Percentiles rank a stretch among this genome's conserved stretches.
phyloP scores from a whole-genome alignment of 2,797 vertebrate species.

The Pelodytes ibericus region DNA sequence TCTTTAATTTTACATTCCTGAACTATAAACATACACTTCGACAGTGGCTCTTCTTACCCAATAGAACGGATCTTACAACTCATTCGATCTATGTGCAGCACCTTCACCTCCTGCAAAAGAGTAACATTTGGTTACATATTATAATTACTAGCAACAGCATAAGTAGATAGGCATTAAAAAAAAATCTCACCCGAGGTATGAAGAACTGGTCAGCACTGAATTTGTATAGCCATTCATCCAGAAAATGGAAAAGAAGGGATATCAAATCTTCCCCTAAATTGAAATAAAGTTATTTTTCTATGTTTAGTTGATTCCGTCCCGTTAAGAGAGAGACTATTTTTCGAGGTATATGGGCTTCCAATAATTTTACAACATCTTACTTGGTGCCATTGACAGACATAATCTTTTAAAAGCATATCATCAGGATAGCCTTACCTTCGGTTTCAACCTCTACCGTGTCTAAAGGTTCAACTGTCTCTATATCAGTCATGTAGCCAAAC shows the following conservation, averaged over 20 bases:
- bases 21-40: neutral
- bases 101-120: slow-evolving; percentile 88
- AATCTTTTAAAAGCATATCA: no score
- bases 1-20: no score
- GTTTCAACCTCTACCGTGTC: slow-evolving; percentile 86
- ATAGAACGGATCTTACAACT: slow-evolving; percentile 89
- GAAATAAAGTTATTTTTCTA: no score
- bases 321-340: no score
- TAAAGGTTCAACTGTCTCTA: slow-evolving; percentile 88
- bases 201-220: slow-evolving; percentile 94
- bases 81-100: slow-evolving; percentile 84
- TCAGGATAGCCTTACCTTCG: slow-evolving; percentile 77
- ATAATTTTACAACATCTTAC: no score
- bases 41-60: slow-evolving; percentile 79
- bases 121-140: neutral
- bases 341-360: no score
- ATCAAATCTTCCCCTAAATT: slow-evolving; percentile 86
- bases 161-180: neutral
- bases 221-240: slow-evolving; percentile 96
- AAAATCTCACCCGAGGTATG: slow-evolving; percentile 86
- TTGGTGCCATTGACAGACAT: no score
- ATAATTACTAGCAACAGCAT: neutral
- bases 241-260: slow-evolving; percentile 92
- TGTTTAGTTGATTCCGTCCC: no score
- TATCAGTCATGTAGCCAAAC: slow-evolving; percentile 98